Conservation (phyloP, 2,797 vertebrate species). For the Sebastes steindachneri region DNA sequence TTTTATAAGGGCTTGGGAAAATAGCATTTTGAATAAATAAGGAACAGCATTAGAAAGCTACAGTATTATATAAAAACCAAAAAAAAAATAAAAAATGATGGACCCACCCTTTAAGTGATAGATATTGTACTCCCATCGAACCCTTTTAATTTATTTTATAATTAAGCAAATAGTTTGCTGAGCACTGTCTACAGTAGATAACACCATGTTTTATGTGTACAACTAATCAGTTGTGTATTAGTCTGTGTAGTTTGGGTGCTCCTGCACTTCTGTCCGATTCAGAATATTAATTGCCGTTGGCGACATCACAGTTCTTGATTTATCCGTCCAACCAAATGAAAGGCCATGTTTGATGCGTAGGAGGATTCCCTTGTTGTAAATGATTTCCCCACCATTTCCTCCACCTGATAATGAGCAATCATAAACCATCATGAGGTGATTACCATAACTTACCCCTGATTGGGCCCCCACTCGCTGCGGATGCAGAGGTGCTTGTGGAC, state of each 20-base stretch:
- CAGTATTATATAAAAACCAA: no score
- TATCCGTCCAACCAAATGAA: constrained; percentile 11
- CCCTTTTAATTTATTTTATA: background rate
- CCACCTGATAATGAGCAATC: constrained; percentile 36
- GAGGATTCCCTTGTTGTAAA: constrained; percentile 1
- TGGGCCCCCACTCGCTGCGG: constrained; percentile 97
- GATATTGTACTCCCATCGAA: background rate
- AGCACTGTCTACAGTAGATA: background rate
- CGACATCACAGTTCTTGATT: constrained; percentile 1
- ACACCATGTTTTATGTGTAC: background rate
- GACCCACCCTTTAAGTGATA: no score
- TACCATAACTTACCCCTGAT: constrained; percentile 92
- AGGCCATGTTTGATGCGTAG: background rate
- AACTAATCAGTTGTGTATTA: background rate
- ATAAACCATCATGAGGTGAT: constrained; percentile 19
- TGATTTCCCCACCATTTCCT: background rate
- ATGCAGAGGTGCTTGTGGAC: constrained; percentile 99
- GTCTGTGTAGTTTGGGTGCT: background rate
- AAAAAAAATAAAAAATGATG: no score
- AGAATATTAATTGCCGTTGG: constrained; percentile 18
- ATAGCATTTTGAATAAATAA: no score
- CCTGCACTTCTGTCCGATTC: background rate
- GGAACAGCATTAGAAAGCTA: no score
- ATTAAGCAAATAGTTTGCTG: background rate
- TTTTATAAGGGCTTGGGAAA: no score